Evolutionary conservation across 2,797 vertebrate genomes (phyloP).

Genomic region (Astyanax mexicanus): DNA sequence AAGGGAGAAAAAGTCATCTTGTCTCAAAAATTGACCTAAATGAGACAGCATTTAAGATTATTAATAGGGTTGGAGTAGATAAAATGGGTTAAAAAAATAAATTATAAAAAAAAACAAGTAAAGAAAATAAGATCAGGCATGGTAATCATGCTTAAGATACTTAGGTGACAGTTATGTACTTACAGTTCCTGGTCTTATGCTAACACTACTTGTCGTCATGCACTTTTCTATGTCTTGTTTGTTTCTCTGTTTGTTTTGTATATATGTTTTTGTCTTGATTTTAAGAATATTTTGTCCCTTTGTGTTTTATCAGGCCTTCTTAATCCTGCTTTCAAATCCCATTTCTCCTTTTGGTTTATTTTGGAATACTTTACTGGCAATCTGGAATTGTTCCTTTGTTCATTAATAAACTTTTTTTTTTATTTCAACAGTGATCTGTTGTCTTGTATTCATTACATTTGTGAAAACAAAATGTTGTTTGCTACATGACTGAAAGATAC

Average conservation of each 20-base stretch:
- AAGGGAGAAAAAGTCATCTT: conserved; percentile 51
- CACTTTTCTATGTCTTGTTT: conserved; percentile 73
- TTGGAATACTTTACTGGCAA: conserved; percentile 85
- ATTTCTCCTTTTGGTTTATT: conserved; percentile 70
- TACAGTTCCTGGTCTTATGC: conserved; percentile 67
- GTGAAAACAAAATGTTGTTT: neutral
- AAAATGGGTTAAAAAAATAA: conserved; percentile 45
- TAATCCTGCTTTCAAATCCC: conserved; percentile 71
- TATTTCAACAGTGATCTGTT: conserved; percentile 76
- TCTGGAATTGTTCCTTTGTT: conserved; percentile 85
- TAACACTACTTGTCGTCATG: conserved; percentile 76
- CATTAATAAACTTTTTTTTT: conserved; percentile 84
- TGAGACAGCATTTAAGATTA: conserved; percentile 51
- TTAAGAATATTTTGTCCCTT: conserved; percentile 40
- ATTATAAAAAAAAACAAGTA: no score
- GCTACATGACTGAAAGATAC: conserved; percentile 1
- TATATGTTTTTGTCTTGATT: conserved; percentile 75
- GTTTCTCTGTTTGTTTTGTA: conserved; percentile 79
- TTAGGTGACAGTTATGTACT: conserved; percentile 67
- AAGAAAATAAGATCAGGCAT: conserved; percentile 70
- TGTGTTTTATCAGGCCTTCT: conserved; percentile 72
- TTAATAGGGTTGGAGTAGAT: conserved; percentile 40
- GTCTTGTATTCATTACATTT: conserved; percentile 28
- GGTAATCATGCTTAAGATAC: conserved; percentile 67
- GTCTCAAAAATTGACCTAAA: conserved; percentile 55